phyloP scores from a whole-genome alignment of 2,797 vertebrate genomes.

The Catharus ustulatus region DNA sequence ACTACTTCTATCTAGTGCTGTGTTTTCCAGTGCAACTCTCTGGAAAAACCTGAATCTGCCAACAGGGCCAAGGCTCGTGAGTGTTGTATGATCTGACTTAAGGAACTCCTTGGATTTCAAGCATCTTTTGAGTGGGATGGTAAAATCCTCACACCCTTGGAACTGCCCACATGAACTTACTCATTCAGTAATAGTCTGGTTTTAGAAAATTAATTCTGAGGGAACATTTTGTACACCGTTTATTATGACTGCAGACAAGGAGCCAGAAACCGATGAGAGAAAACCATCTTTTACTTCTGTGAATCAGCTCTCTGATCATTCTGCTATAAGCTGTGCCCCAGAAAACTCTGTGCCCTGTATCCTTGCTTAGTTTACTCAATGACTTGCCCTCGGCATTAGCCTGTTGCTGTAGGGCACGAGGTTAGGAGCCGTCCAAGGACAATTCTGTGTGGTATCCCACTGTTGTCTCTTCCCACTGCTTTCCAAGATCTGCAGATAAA shows the following conservation, averaged over 20 bases:
- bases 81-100: background rate
- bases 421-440: background rate
- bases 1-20: accelerated
- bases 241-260: background rate
- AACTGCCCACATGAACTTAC: background rate
- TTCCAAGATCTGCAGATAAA: background rate
- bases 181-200: background rate
- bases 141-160: background rate
- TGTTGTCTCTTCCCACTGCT: background rate
- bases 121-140: background rate
- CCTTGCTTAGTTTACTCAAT: background rate
- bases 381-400: background rate
- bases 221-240: background rate
- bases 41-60: background rate
- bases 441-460: background rate
- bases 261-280: background rate
- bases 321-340: background rate
- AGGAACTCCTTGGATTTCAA: background rate
- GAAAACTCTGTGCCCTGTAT: background rate
- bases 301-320: background rate
- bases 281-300: background rate
- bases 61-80: background rate
- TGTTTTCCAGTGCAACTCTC: background rate
- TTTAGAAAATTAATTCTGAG: background rate
- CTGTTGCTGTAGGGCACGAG: background rate